A percentile compares a stretch with the other conserved stretches of the same genome.
phyloP scores from a whole-genome alignment of 1,140 invertebrate genomes.

The Maconellicoccus hirsutus region DNA sequence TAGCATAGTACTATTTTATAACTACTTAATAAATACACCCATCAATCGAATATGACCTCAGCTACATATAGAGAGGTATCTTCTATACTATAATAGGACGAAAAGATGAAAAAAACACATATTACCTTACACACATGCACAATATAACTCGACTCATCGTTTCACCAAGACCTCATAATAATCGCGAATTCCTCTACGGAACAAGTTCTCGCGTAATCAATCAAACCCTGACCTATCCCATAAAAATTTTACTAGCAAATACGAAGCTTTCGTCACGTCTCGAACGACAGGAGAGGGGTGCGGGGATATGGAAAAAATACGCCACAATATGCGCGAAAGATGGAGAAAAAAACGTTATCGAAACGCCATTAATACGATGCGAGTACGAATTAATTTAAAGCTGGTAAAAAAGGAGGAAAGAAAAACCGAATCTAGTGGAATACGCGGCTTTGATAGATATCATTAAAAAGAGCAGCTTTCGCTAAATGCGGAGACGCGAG shows the following conservation, averaged over 20 bases:
- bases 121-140: too few species aligned
- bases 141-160: too few species aligned
- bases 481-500: background rate
- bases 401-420: background rate
- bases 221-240: background rate
- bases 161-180: too few species aligned
- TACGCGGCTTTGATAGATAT: background rate
- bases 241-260: background rate
- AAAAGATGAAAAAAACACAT: too few species aligned
- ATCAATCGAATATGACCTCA: too few species aligned
- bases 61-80: too few species aligned
- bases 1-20: too few species aligned
- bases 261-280: background rate
- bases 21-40: too few species aligned
- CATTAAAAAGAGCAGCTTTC: background rate
- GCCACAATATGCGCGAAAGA: background rate
- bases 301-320: background rate
- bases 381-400: background rate
- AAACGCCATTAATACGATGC: background rate
- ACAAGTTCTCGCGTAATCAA: background rate
- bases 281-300: background rate
- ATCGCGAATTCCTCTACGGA: too few species aligned
- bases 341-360: background rate
- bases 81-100: too few species aligned
- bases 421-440: background rate